A percentile compares a stretch with the other conserved stretches of the same genome.
These are phyloP conservation scores for Danio albolineatus DNA, from an alignment of 2,797 vertebrate genomes.

Conservation along the genomic window DNA sequence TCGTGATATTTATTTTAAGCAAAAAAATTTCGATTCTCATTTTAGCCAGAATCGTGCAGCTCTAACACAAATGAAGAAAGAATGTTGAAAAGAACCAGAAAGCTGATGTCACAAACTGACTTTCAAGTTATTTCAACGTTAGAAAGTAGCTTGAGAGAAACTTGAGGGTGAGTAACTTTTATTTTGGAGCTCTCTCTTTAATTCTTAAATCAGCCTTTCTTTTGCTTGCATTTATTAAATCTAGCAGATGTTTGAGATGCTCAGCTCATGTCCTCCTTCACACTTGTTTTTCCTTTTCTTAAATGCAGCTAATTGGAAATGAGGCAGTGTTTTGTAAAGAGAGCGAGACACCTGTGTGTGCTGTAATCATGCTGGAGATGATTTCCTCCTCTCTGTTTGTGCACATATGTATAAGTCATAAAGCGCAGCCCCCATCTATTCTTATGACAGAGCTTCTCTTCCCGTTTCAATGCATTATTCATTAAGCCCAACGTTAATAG, in stretches of 20 bases:
- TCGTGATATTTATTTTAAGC: too few relatives aligned
- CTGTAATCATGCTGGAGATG: slow-evolving; percentile 90
- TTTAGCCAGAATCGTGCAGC: too few relatives aligned
- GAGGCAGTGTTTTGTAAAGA: slow-evolving; percentile 91
- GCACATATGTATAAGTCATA: slow-evolving; percentile 85
- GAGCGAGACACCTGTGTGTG: slow-evolving; percentile 92
- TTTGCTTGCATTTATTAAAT: slow-evolving; percentile 28
- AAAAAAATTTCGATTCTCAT: too few relatives aligned
- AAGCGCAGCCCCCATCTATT: slow-evolving; percentile 6
- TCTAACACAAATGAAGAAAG: too few relatives aligned
- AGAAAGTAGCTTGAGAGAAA: too few relatives aligned
- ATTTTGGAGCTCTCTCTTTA: too few relatives aligned
- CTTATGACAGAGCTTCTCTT: slow-evolving; percentile 52
- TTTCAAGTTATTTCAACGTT: too few relatives aligned
- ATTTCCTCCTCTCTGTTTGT: slow-evolving; percentile 96
- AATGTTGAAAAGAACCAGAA: too few relatives aligned
- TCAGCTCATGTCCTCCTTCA: slow-evolving; percentile 5
- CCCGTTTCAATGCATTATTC: slow-evolving; percentile 63
- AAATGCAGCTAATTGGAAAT: neutral
- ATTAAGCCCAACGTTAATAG: slow-evolving; percentile 63
- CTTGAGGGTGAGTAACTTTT: too few relatives aligned
- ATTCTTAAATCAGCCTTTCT: too few relatives aligned
- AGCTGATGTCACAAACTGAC: too few relatives aligned
- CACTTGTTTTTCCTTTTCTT: slow-evolving; percentile 27
- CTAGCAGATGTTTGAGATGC: neutral